Base-by-base conservation (phyloP, 2,888 invertebrate species). In the Nemapogon koenigi region DNA sequence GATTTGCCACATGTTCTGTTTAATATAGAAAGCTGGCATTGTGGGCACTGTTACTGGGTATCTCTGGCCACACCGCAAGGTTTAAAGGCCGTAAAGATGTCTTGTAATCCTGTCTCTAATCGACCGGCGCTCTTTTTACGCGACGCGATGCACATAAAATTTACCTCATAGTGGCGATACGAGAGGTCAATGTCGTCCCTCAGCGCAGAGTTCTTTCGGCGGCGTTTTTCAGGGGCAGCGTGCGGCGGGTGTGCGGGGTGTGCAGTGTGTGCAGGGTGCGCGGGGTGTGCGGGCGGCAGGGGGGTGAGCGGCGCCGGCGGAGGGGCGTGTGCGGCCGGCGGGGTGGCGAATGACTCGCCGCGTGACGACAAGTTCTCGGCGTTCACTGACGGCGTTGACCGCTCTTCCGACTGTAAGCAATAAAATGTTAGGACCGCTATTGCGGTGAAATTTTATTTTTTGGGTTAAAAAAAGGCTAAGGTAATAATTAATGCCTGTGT, bases 341-440 rank as follows among this genome's bases (percentile, higher is more conserved):
- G 64, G 44, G 72, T 71, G 42, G 75, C 70, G 58, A 73, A 73
- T 46, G 62, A 57, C 47, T 73, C 71, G 42, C 65, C 57, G 43
- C 79, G 67, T 36, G 70, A 53, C 11, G 60, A 73, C 16, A 79
- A 59, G 55, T 81, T 80, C 61, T 79, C 79, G 26, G 78, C 78
- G 41, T 73, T 69, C 44, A 68, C 70, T 15, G 68, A 70, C 39
- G 80, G 78, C 48, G 80, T 79, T 32, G 75, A 69, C 35, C 78
- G 65, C 41, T 71, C 80, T 49, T 80, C 80, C 47, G 63, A 61
- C 79, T 80, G 59, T 25, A 36, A 32, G n/a, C n/a, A n/a, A n/a
- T n/a, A n/a, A n/a, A n/a, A n/a, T n/a, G n/a, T n/a, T n/a, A n/a
- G n/a, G n/a, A n/a, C n/a, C n/a, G n/a, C n/a, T n/a, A n/a, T n/a